Evolutionary conservation across 2,113 vertebrate genomes (phyloP).

Genomic region (Esox niger): DNA sequence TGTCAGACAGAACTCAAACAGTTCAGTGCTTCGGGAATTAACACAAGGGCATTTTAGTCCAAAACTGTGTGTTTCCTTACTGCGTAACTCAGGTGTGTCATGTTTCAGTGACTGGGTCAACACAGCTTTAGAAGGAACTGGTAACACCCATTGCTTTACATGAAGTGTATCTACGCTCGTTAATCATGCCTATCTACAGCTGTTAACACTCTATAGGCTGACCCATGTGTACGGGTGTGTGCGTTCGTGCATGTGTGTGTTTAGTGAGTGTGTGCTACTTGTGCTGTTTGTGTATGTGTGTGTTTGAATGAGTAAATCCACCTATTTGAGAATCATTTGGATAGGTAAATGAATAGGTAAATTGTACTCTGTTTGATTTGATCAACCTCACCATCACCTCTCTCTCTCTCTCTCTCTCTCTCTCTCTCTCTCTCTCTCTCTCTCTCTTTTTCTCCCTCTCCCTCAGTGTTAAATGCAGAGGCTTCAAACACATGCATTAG

Average conservation of each 20-base stretch:
- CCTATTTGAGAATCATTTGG: constrained; percentile 35
- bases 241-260: constrained; percentile 10
- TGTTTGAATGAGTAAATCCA: constrained; percentile 13
- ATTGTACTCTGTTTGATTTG: constrained; percentile 37
- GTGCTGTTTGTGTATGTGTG: not conserved
- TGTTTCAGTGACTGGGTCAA: constrained; percentile 46
- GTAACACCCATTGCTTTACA: not conserved
- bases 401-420: constrained; percentile 7
- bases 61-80: constrained; percentile 27
- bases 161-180: constrained; percentile 34
- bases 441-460: no score
- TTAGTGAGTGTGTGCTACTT: constrained; percentile 5
- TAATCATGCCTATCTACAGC: constrained; percentile 34
- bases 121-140: constrained; percentile 13
- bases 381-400: no score
- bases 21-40: constrained; percentile 8
- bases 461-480: constrained; percentile 9
- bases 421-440: no score
- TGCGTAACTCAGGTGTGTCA: constrained; percentile 30
- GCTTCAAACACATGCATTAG: constrained; percentile 17
- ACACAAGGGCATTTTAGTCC: constrained; percentile 2
- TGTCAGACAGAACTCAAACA: constrained; percentile 21
- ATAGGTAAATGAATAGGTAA: constrained; percentile 52
- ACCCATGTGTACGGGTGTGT: constrained; percentile 5
- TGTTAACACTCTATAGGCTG: constrained; percentile 18